Evolutionary conservation across 2,797 vertebrate species (phyloP).

Genomic region (Spondyliosoma cantharus): DNA sequence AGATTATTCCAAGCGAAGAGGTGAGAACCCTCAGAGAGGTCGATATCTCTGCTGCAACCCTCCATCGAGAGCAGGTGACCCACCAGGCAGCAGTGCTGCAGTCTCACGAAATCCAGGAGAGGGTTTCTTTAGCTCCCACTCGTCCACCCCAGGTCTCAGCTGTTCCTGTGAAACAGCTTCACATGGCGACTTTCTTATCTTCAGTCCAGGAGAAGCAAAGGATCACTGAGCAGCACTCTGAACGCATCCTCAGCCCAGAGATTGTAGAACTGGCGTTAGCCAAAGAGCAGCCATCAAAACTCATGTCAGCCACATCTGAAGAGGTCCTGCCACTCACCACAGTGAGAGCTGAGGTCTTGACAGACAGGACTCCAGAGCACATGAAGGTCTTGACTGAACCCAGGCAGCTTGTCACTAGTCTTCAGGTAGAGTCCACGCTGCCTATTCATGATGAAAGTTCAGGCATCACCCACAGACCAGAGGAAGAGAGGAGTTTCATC

Average conservation of each 20-base stretch:
- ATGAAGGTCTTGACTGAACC: conserved; percentile 64
- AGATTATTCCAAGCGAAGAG: conserved; percentile 83
- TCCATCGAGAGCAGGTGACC: conserved; percentile 80
- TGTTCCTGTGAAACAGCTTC: conserved; percentile 76
- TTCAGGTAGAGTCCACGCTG: conserved; percentile 72
- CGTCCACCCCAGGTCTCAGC: conserved; percentile 70
- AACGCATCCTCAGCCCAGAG: conserved; percentile 81
- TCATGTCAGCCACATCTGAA: conserved; percentile 79
- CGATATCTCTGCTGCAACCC: conserved; percentile 77
- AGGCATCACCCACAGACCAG: conserved; percentile 52
- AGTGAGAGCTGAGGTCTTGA: conserved; percentile 66
- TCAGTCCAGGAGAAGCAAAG: conserved; percentile 81
- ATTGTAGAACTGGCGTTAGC: conserved; percentile 65
- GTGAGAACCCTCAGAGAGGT: conserved; percentile 75
- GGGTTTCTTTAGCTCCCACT: conserved; percentile 62
- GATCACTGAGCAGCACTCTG: conserved; percentile 82
- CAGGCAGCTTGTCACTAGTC: conserved; percentile 67
- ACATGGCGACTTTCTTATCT: conserved; percentile 75
- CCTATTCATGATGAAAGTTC: conserved; percentile 74
- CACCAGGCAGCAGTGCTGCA: conserved; percentile 82
- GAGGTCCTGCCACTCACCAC: conserved; percentile 74
- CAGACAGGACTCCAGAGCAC: conserved; percentile 46
- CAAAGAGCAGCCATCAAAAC: conserved; percentile 71
- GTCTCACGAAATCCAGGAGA: conserved; percentile 80
- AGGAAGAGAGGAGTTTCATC: conserved; percentile 75